Evolutionary conservation across 2,113 vertebrate species (phyloP).

Genomic region (Lagenorhynchus albirostris): DNA sequence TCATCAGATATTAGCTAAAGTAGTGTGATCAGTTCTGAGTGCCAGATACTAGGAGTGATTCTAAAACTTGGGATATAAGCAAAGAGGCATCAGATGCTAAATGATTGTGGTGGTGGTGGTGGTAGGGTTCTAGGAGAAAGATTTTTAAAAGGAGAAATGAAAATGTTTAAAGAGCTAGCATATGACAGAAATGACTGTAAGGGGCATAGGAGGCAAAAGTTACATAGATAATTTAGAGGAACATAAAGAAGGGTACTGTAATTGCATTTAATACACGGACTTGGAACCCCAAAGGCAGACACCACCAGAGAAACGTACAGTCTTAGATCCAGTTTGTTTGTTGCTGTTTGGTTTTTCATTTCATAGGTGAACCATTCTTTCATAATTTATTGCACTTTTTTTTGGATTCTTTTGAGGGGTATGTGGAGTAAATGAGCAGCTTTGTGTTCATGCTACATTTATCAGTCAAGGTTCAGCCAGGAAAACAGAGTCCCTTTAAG

Average conservation of each 20-base stretch:
- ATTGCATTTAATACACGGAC: neutral
- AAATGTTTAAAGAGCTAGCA: neutral
- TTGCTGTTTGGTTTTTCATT: constrained; percentile 21
- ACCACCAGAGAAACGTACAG: neutral
- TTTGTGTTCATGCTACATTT: neutral
- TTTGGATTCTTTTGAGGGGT: neutral
- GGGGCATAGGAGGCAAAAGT: neutral
- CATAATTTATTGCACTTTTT: neutral
- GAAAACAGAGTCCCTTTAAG: neutral
- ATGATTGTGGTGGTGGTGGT: neutral
- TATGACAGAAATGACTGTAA: neutral
- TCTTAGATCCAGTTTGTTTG: neutral
- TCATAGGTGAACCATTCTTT: neutral
- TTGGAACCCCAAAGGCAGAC: neutral
- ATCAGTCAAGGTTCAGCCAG: neutral
- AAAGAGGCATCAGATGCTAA: neutral
- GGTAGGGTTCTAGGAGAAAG: neutral
- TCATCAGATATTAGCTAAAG: neutral
- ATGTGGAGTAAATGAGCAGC: neutral
- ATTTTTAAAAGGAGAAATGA: neutral
- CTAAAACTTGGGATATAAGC: neutral
- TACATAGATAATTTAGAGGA: neutral
- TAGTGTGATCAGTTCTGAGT: neutral
- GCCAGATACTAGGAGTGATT: neutral
- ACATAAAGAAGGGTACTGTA: neutral